Evolutionary conservation across 2,797 vertebrate species (phyloP).

Genomic region (Anguilla marmorata): DNA sequence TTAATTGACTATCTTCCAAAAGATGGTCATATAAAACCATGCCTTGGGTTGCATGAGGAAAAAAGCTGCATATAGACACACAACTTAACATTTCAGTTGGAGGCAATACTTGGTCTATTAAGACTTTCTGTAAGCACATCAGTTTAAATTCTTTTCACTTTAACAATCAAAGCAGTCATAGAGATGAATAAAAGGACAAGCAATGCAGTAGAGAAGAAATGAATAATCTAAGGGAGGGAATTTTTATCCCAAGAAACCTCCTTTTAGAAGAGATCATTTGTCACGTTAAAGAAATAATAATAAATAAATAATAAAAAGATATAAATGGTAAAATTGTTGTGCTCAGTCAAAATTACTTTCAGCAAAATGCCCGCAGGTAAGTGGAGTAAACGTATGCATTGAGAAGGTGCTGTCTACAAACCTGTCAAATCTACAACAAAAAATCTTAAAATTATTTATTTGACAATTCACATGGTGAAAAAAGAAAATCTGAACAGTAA

Average conservation of each 20-base stretch:
- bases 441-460: not conserved
- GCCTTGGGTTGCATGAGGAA: not conserved
- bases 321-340: not conserved
- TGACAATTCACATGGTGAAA: not conserved
- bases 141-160: not conserved
- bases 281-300: not conserved
- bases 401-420: not conserved
- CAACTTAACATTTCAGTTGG: not conserved
- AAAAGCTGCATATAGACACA: not conserved
- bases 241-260: not conserved
- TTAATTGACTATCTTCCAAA: slow-evolving; percentile 19
- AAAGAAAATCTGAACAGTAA: not conserved
- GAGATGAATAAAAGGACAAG: not conserved
- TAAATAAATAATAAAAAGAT: not conserved
- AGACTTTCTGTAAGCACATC: not conserved
- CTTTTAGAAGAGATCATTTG: not conserved
- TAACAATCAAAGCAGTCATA: not conserved
- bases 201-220: not conserved
- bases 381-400: not conserved
- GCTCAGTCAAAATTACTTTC: slow-evolving; percentile 9
- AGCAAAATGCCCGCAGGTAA: not conserved
- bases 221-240: not conserved
- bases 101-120: not conserved
- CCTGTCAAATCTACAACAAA: not conserved
- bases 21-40: not conserved